Base-by-base conservation (phyloP, 2,113 vertebrate species). In the Ploceus nigricollis region DNA sequence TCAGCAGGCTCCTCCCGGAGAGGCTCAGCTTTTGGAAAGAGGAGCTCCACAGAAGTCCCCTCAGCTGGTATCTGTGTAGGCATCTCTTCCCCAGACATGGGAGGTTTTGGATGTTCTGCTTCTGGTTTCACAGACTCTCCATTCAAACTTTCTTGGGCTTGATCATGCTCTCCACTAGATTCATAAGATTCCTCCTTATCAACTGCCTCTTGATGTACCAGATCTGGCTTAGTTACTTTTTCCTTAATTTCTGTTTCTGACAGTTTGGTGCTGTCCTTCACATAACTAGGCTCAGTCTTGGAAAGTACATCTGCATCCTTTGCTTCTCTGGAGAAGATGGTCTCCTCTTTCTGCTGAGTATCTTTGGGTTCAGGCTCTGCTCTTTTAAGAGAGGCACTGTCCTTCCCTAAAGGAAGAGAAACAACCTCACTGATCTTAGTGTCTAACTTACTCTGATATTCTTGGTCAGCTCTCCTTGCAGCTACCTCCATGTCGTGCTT, bases 101-200 rank as follows among this genome's bases (percentile, higher is more conserved):
- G 79, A 48, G 76, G 63, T 54, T 93, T 96, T 48, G 97, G 96
- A 42, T 77, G 90, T 81, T 98, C 97, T 90, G 93, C 94, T 95
- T 97, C 97, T 15, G 96, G 77, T 93, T 98, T 98, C 83, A 97
- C 76, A 48, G 97, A 92, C 90, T 98, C 98, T 94, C 97, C 96
- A 75, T 97, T 97, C 81, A 97, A 89, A 56, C 96, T 83, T 77
- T 98, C 98, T 66, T 97, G 97, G 40, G 73, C 28, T 69, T 97
- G 97, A 81, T 98, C 97, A 45, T 98, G 98, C 63, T 98, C 98
- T 63, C 98, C 98, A 35, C 98, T 98, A 33, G 98, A 98, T 96
- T 99, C 99, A 6, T 99, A 99, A 45, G 99, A 99, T 87, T 99
- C 99, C 92, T 99, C 99, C 48, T 99, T 99, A 96, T 99, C 99